Percentiles rank a stretch among this genome's conserved stretches.
These are phyloP conservation scores for Drosophila monieri DNA, from an alignment of 2,888 invertebrate genomes.

Conservation along the genomic window DNA sequence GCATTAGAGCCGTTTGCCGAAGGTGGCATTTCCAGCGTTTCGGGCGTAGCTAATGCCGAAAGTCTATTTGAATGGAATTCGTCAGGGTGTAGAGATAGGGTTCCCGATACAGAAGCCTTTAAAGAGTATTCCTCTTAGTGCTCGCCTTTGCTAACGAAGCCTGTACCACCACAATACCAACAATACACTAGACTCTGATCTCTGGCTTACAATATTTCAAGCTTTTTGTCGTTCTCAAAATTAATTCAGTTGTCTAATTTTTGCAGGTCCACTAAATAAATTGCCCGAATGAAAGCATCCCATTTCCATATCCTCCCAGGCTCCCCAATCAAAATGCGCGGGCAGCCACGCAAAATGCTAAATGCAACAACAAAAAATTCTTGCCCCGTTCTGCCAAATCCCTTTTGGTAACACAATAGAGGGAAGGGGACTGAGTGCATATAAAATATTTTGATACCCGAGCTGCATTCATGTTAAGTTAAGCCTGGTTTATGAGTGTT, in stretches of 20 bases:
- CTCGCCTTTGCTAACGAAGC: constrained; percentile 67
- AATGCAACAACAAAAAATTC: constrained; percentile 37
- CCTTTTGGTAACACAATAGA: constrained; percentile 29
- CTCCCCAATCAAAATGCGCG: constrained; percentile 31
- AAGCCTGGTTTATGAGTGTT: constrained; percentile 84
- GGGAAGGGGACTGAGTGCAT: constrained; percentile 31
- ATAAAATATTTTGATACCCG: constrained; percentile 83
- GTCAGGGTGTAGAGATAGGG: constrained; percentile 40
- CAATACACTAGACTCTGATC: constrained; percentile 50
- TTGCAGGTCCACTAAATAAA: constrained; percentile 73
- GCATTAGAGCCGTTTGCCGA: constrained; percentile 4
- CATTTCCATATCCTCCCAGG: constrained; percentile 9
- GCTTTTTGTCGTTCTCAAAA: constrained; percentile 77
- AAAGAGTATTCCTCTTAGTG: constrained; percentile 1
- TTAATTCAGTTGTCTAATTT: constrained; percentile 79
- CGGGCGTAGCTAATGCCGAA: constrained; percentile 2
- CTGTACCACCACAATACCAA: constrained; percentile 30
- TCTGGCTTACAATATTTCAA: constrained; percentile 70
- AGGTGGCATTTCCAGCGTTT: constrained; percentile 1
- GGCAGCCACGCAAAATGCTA: constrained; percentile 33
- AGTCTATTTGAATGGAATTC: constrained; percentile 49
- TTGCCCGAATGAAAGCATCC: constrained; percentile 54
- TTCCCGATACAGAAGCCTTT: constrained; percentile 1
- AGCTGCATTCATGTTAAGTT: constrained; percentile 84
- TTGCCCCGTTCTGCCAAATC: constrained; percentile 37